These are phyloP conservation scores for Papilio glaucus DNA, from an alignment of 1,140 invertebrate genomes.

Conservation along the genomic window DNA sequence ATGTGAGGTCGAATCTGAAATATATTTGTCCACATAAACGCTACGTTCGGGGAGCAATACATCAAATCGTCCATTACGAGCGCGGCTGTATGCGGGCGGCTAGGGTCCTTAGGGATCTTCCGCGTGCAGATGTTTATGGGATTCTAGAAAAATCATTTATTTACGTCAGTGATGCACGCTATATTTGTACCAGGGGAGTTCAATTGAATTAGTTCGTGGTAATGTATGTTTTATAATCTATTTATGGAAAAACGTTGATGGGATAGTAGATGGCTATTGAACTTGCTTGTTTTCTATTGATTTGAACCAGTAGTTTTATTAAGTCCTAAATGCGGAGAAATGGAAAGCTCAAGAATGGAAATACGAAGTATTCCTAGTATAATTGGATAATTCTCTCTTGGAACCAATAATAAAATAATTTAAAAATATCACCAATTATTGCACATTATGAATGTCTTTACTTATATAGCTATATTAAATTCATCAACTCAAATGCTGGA, in stretches of 20 bases:
- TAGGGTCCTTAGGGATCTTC: slow-evolving; percentile 29
- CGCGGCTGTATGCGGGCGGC: slow-evolving; percentile 16
- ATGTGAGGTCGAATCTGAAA: slow-evolving; percentile 33
- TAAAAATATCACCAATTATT: no score
- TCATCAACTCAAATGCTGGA: neutral
- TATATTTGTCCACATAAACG: slow-evolving; percentile 39
- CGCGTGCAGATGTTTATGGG: slow-evolving; percentile 38
- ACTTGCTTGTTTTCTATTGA: no score
- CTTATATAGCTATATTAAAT: neutral
- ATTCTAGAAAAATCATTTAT: slow-evolving; percentile 30
- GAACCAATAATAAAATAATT: no score
- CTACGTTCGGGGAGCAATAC: slow-evolving; percentile 33
- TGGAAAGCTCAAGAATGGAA: no score
- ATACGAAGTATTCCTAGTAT: no score
- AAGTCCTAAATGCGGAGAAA: no score
- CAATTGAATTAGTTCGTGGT: slow-evolving; percentile 25
- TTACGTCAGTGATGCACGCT: slow-evolving; percentile 26
- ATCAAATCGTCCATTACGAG: slow-evolving; percentile 42
- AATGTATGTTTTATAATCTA: neutral
- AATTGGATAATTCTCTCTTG: no score
- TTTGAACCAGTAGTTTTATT: no score
- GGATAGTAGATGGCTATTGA: no score
- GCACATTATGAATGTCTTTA: no score
- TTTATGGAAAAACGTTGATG: no score
- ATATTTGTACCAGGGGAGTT: slow-evolving; percentile 21